Conservation (phyloP, 2,113 vertebrate species). For the Spea bombifrons region DNA sequence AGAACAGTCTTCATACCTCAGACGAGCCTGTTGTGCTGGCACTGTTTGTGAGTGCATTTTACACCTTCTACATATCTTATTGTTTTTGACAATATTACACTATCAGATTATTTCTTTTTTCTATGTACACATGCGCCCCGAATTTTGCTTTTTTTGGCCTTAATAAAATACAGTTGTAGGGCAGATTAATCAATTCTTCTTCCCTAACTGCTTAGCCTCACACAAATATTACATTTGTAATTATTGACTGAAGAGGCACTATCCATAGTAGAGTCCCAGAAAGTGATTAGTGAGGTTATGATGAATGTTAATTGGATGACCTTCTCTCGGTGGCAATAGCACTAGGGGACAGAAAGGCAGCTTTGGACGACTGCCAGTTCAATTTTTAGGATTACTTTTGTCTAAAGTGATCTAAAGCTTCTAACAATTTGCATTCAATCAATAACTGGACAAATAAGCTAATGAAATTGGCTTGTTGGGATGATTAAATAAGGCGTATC, state of each 20-base stretch:
- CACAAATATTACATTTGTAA: slow-evolving; percentile 41
- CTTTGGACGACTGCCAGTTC: slow-evolving; percentile 40
- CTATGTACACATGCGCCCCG: too few relatives aligned
- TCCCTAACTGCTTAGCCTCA: slow-evolving; percentile 6
- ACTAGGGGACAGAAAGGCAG: slow-evolving; percentile 12
- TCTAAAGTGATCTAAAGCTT: slow-evolving; percentile 13
- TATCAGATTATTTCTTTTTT: too few relatives aligned
- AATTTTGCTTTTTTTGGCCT: neutral
- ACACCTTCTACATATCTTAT: too few relatives aligned
- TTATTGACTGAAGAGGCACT: slow-evolving; percentile 26
- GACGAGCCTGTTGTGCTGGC: too few relatives aligned
- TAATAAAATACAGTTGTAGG: slow-evolving; percentile 6
- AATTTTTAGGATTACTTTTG: slow-evolving; percentile 47
- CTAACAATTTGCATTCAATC: slow-evolving; percentile 44
- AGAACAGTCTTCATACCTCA: too few relatives aligned
- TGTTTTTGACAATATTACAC: too few relatives aligned
- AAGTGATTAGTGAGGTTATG: slow-evolving; percentile 34
- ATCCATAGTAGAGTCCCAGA: slow-evolving; percentile 10
- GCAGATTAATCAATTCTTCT: slow-evolving; percentile 15
- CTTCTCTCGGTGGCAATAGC: slow-evolving; percentile 13
- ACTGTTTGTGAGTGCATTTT: too few relatives aligned
- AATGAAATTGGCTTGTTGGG: slow-evolving; percentile 46
- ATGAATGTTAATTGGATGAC: slow-evolving; percentile 44
- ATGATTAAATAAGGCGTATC: slow-evolving; percentile 41
- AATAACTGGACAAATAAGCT: slow-evolving; percentile 46